phyloP scores from a whole-genome alignment of 2,797 vertebrate genomes.

The Gymnoscopelus braueri region DNA sequence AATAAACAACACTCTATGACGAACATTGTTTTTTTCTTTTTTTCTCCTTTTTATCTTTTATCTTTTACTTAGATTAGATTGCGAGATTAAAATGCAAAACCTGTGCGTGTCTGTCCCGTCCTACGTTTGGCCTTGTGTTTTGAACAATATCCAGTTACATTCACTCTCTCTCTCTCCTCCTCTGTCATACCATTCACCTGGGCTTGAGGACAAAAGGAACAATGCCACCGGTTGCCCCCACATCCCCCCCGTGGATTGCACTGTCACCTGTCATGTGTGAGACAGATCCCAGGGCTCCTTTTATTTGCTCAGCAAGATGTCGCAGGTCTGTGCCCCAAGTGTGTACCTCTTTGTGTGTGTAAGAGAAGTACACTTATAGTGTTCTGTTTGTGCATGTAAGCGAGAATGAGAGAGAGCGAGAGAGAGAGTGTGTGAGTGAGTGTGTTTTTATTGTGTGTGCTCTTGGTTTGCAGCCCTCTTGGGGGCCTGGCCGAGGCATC shows the following conservation, averaged over 20 bases:
- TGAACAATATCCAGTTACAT: constrained; percentile 1
- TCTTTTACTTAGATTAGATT: constrained; percentile 27
- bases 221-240: constrained; percentile 29
- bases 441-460: neutral
- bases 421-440: neutral
- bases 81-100: constrained; percentile 32
- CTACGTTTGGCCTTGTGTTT: constrained; percentile 5
- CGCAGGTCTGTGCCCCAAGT: constrained; percentile 4
- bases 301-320: constrained; percentile 53
- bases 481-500: constrained; percentile 45
- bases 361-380: neutral
- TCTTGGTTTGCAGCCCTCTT: constrained; percentile 32
- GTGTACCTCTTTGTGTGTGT: constrained; percentile 13
- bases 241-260: constrained; percentile 18
- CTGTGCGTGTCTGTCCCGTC: neutral
- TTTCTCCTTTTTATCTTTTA: neutral
- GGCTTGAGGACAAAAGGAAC: constrained; percentile 48
- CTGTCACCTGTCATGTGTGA: constrained; percentile 63
- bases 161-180: constrained; percentile 3
- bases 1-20: constrained; percentile 13
- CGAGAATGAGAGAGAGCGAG: neutral
- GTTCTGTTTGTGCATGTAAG: constrained; percentile 1
- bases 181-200: constrained; percentile 40
- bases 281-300: constrained; percentile 51
- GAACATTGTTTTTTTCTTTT: neutral